Evolutionary conservation across 1,140 invertebrate species (phyloP), one percentile per base, ranked within the genome.

Genomic region (Tetramorium simillimum): DNA sequence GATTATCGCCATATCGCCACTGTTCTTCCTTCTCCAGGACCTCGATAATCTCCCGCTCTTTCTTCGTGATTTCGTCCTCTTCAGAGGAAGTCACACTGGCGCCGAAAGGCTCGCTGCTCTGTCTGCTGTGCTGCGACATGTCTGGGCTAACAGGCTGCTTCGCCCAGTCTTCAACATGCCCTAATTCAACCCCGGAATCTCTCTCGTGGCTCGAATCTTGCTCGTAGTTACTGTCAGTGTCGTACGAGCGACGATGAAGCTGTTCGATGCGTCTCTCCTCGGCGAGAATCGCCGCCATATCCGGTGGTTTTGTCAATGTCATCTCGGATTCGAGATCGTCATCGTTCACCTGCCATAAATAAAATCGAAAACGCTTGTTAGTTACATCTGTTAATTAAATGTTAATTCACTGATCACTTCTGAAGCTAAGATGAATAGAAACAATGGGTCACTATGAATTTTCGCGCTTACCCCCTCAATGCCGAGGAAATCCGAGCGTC

Each of bases 401-500:
- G 12, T 46, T 46, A 14, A 12, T 14, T 14, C 14, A 6, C 18
- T n/a, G 18, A 67, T 43, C 10, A 43, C 16, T 43, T 43, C 43
- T 21, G 0, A 43, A 78, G 21, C 18, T 12, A 6, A 69, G 12
- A 67, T 51, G 5, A 10, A 67, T 18, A 51, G 7, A 78, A 49
- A 78, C 18, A 40, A 7, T 2, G 28, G 24, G 28, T 72, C 21
- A 14, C 28, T 7, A 14, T 5, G 3, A 0, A 65, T 46, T 46
- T 24, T 84, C 16, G 40, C 10, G 63, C 92, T 91, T 93, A 95
- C 95, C 81, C 97, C 97, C 91, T 98, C 97, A 87, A 98, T 97
- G 49, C 98, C 98, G 21, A 98, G 95, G 92, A 98, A 98, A 94
- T 98, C 98, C 28, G 98, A 98, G 10, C 98, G 96, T 90, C 98